phyloP scores from a whole-genome alignment of 2,797 vertebrate species.

The Danionella dracula region DNA sequence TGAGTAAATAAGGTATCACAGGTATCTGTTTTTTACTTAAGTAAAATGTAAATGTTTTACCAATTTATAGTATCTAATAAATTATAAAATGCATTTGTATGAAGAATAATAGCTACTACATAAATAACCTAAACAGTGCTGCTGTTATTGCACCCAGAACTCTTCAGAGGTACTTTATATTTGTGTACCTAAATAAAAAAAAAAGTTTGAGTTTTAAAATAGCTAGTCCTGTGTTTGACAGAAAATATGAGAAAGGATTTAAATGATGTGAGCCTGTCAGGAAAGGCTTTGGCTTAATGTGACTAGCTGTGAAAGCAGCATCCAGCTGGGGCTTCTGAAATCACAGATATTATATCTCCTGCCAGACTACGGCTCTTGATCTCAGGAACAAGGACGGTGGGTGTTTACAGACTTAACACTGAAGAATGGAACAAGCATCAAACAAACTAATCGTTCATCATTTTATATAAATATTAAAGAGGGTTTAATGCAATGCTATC shows the following conservation, averaged over 20 bases:
- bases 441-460: not conserved
- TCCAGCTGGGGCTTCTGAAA: conserved; percentile 9
- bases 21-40: no score
- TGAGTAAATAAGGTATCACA: no score
- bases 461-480: not conserved
- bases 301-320: conserved; percentile 40
- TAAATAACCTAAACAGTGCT: not conserved
- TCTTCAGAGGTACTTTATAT: not conserved
- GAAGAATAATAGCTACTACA: not conserved
- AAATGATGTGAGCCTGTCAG: not conserved
- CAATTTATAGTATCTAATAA: no score
- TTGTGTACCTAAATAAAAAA: not conserved
- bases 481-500: not conserved
- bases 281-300: conserved; percentile 43
- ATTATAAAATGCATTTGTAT: no score
- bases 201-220: not conserved
- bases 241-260: not conserved
- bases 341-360: conserved; percentile 17
- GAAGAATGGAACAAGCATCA: not conserved
- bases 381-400: conserved; percentile 11
- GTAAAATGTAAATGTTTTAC: no score
- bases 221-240: not conserved
- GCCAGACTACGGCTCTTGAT: conserved; percentile 9
- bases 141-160: no score
- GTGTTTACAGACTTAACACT: conserved; percentile 16